Conservation (phyloP, 1,140 invertebrate genomes). For the Melanaphis sacchari region DNA sequence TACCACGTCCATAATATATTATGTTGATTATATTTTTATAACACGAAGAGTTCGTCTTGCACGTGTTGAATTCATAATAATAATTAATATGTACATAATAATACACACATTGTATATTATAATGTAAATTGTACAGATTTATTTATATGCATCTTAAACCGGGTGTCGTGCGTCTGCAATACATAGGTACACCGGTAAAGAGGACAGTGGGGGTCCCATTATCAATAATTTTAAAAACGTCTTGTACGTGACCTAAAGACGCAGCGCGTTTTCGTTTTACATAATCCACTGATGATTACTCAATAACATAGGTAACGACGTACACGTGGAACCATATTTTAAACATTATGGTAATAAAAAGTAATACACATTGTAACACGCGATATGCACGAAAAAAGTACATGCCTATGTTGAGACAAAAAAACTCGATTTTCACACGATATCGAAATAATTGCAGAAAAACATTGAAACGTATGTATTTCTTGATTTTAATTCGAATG, state of each 20-base stretch:
- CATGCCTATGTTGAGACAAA: neutral
- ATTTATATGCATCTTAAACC: neutral
- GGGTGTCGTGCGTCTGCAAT: neutral
- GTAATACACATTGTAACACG: neutral
- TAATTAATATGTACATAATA: constrained; percentile 1
- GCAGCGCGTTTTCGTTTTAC: neutral
- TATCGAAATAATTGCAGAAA: too few species aligned
- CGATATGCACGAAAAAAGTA: neutral
- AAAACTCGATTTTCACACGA: neutral
- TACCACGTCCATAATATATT: neutral
- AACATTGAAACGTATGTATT: too few species aligned
- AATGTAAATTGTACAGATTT: neutral
- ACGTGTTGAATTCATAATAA: neutral
- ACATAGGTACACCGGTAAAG: neutral
- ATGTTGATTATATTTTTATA: neutral
- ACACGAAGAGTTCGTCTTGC: neutral
- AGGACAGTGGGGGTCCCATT: neutral
- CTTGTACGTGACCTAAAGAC: constrained; percentile 37
- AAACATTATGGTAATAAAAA: neutral
- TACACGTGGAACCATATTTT: neutral
- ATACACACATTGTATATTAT: neutral
- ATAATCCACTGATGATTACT: constrained; percentile 19
- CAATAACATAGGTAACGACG: neutral
- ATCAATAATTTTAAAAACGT: neutral
- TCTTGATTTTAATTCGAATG: neutral